A percentile compares a stretch with the other conserved stretches of the same genome.
Evolutionary conservation across 1,140 invertebrate species (phyloP).

Genomic region (Drosophila sechellia): DNA sequence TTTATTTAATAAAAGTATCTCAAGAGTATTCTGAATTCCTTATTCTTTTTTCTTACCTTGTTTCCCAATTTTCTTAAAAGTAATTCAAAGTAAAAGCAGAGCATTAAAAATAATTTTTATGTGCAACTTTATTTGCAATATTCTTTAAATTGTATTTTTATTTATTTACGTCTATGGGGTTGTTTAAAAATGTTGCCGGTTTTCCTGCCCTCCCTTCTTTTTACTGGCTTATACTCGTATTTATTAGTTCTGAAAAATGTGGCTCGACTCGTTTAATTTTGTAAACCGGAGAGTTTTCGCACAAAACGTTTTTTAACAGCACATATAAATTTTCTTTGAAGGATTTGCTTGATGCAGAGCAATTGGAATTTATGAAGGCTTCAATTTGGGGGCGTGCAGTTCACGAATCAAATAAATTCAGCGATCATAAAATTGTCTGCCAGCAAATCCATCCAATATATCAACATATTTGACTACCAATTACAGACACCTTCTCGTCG

Average conservation of each 20-base stretch:
- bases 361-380: slow-evolving; percentile 55
- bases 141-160: slow-evolving; percentile 45
- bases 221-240: slow-evolving; percentile 31
- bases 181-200: slow-evolving; percentile 11
- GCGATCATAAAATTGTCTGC: slow-evolving; percentile 81
- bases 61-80: background rate
- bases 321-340: slow-evolving; percentile 60
- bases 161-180: slow-evolving; percentile 23
- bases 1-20: background rate
- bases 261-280: slow-evolving; percentile 70
- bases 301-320: slow-evolving; percentile 71
- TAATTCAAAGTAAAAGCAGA: slow-evolving; percentile 57
- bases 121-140: slow-evolving; percentile 65
- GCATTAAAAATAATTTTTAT: slow-evolving; percentile 77
- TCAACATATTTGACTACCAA: slow-evolving; percentile 78
- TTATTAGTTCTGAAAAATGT: slow-evolving; percentile 47
- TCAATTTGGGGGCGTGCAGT: slow-evolving; percentile 47
- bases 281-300: slow-evolving; percentile 34
- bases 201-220: slow-evolving; percentile 10
- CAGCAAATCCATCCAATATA: slow-evolving; percentile 74
- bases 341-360: slow-evolving; percentile 64
- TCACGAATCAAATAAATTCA: slow-evolving; percentile 74
- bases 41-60: background rate
- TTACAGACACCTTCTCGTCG: slow-evolving; percentile 62
- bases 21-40: background rate